Evolutionary conservation across 2,113 vertebrate species (phyloP).

Genomic region (Paradisaea rubra): DNA sequence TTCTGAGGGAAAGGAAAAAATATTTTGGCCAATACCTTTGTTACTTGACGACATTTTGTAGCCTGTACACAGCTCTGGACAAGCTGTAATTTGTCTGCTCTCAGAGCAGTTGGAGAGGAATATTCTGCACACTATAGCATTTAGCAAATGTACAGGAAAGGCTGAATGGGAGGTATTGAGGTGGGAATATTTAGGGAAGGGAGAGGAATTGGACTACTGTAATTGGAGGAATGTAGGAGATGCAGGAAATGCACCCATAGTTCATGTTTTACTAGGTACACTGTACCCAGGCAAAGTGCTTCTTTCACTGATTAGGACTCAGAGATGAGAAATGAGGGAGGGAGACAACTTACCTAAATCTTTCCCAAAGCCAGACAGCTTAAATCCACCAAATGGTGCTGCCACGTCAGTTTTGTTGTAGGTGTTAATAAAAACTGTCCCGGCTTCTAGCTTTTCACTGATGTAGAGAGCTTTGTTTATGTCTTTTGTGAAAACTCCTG

Average conservation of each 20-base stretch:
- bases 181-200: neutral
- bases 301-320: neutral
- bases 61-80: neutral
- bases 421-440: conserved; percentile 95
- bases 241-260: neutral
- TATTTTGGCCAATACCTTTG: neutral
- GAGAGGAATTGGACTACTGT: neutral
- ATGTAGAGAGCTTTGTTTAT: conserved; percentile 94
- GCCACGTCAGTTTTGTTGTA: conserved; percentile 98
- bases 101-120: neutral
- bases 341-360: conserved; percentile 82
- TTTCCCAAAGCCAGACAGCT: conserved; percentile 96
- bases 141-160: neutral
- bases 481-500: conserved; percentile 93
- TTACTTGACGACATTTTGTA: neutral
- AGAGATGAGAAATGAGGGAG: neutral
- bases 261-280: neutral
- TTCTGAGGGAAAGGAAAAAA: neutral
- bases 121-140: accelerated
- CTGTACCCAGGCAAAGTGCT: too few relatives aligned
- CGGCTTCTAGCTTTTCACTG: conserved; percentile 90
- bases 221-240: neutral
- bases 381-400: conserved; percentile 93
- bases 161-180: neutral
- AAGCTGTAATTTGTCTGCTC: neutral